Conservation (phyloP, 2,888 invertebrate genomes). For the Nebria brevicollis region DNA sequence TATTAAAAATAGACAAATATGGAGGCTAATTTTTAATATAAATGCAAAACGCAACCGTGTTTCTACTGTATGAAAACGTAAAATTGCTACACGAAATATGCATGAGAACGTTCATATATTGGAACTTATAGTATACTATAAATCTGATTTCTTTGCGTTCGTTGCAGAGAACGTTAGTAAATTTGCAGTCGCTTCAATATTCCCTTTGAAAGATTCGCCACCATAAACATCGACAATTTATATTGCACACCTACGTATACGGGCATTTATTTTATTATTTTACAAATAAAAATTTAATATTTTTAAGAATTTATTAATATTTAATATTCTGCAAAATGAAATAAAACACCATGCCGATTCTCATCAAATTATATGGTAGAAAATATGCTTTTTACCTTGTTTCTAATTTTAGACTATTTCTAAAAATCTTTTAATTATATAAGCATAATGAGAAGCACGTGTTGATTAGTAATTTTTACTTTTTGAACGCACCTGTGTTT, state of each 20-base stretch:
- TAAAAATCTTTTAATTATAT: too few relatives aligned
- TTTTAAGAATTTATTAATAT: not conserved
- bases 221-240: not conserved
- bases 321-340: not conserved
- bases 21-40: conserved; percentile 37
- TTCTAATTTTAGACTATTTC: too few relatives aligned
- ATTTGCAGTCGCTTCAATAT: conserved; percentile 17
- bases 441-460: too few relatives aligned
- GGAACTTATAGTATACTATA: conserved; percentile 42
- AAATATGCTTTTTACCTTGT: too few relatives aligned
- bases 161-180: not conserved
- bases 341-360: too few relatives aligned
- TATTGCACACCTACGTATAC: not conserved
- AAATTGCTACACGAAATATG: conserved; percentile 41
- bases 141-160: conserved; percentile 31
- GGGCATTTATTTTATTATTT: not conserved
- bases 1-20: conserved; percentile 4
- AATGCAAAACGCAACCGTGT: conserved; percentile 31
- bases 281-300: not conserved
- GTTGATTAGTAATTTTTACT: too few relatives aligned
- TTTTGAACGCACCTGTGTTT: too few relatives aligned
- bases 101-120: conserved; percentile 41
- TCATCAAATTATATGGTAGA: too few relatives aligned
- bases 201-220: not conserved
- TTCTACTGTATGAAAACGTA: conserved; percentile 25